phyloP scores from a whole-genome alignment of 2,888 invertebrate species.

The Ryuthela nishihirai region DNA sequence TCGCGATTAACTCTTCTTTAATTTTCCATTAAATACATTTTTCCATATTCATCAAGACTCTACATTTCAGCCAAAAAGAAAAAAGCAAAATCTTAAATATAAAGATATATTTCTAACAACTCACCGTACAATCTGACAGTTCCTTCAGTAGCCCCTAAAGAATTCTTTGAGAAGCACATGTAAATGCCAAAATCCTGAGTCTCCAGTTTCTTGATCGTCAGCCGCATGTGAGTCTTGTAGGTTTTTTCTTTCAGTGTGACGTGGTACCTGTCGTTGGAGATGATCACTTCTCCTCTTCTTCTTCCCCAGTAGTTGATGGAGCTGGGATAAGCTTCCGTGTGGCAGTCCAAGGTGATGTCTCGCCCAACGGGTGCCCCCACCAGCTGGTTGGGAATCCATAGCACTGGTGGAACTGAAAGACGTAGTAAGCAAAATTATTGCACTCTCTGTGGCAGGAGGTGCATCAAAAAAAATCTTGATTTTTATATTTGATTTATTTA shows the following conservation, averaged over 20 bases:
- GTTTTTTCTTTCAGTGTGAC: conserved; percentile 36
- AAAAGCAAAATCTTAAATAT: background rate
- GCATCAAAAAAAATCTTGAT: too few relatives aligned
- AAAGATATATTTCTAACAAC: too few relatives aligned
- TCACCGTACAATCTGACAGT: conserved; percentile 44
- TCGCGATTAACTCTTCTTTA: too few relatives aligned
- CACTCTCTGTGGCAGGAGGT: too few relatives aligned
- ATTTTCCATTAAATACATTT: too few relatives aligned
- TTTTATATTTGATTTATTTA: too few relatives aligned
- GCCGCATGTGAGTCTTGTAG: conserved; percentile 41
- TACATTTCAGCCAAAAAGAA: too few relatives aligned
- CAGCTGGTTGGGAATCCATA: conserved; percentile 40
- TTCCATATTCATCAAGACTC: too few relatives aligned
- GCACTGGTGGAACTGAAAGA: conserved; percentile 40
- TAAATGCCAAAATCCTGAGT: conserved; percentile 66
- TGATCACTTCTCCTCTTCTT: conserved; percentile 24
- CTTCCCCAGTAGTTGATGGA: conserved; percentile 41
- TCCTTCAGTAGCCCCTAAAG: conserved; percentile 45
- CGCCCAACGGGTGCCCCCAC: conserved; percentile 37
- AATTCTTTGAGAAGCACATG: conserved; percentile 45
- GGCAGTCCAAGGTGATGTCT: conserved; percentile 40
- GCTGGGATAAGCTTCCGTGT: conserved; percentile 41
- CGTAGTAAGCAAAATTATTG: too few relatives aligned
- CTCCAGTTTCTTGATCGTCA: conserved; percentile 36
- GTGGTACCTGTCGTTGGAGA: conserved; percentile 35